Base-by-base conservation (phyloP, 2,113 vertebrate species). In the Calypte anna region DNA sequence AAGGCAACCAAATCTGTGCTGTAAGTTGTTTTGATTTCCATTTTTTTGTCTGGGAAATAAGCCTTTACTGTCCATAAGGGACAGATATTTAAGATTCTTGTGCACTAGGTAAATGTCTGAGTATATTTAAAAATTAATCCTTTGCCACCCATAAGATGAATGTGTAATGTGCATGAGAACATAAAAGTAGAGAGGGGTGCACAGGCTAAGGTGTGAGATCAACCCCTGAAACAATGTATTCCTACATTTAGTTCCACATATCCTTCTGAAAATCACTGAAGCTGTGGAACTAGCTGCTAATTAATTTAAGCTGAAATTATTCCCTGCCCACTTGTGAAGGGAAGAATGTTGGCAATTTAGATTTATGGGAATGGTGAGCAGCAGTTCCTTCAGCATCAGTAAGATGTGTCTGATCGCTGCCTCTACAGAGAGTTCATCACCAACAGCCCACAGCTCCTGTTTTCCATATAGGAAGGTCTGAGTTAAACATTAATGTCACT, bases 391-490 rank as follows among this genome's bases (percentile, higher is more conserved):
- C 3, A 4, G 67, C 64, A 54, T 12, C 44, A 53, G 46, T 30
- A 6, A 72, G 55, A 12, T 48, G 46, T 46, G 15, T 19, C 58
- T 75, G 17, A 28, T 55, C 27, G 28, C 3, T 61, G 36, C 25
- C 36, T 53, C 54, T 53, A 7, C 20, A 59, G 24, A 27, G 9
- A 13, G 50, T 0, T 57, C 8, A 2, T 55, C 72, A 30, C 40
- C 55, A 50, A 5, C 7, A 6, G 9, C 13, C 3, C 1, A 0
- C 8, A 8, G 8, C 16, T 78, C 25, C 28, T 54, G 4, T 12
- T 63, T 44, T 46, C 40, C 36, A 3, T 2, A 10, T 16, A 14
- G 62, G 21, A 30, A 73, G 10, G 23, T 11, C n/a, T 25, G 31
- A 69, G 20, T 51, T 77, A 77, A 46, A 72, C 9, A 7, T 44